phyloP scores from a whole-genome alignment of 2,888 invertebrate species.

The Epiblema foenella region DNA sequence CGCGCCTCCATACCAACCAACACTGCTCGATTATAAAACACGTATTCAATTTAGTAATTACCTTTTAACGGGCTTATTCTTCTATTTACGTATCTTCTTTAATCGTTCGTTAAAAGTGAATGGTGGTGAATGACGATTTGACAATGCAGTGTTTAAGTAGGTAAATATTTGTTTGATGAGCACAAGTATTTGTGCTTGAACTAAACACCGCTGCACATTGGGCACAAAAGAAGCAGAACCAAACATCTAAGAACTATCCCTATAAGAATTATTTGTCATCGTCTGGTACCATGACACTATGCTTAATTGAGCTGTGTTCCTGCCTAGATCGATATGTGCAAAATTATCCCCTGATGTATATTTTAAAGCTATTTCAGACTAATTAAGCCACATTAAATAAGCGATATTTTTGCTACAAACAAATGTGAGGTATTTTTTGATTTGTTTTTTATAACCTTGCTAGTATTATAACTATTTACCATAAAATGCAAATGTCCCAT shows the following conservation, averaged over 20 bases:
- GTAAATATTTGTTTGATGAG: too few species aligned
- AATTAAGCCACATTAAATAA: too few species aligned
- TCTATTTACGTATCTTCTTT: neutral
- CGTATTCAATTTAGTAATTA: constrained; percentile 23
- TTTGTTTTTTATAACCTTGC: neutral
- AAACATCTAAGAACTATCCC: too few species aligned
- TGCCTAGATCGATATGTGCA: too few species aligned
- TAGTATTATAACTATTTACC: neutral
- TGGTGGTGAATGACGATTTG: neutral
- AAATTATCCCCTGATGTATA: too few species aligned
- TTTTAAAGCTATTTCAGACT: neutral
- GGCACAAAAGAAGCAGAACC: too few species aligned
- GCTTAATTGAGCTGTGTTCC: too few species aligned
- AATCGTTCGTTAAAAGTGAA: neutral
- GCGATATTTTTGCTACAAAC: neutral
- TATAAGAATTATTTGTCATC: neutral
- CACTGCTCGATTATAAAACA: constrained; percentile 8
- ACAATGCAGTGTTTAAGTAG: neutral
- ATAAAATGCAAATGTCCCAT: neutral
- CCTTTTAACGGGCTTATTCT: constrained; percentile 17
- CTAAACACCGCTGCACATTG: too few species aligned
- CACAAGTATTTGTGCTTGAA: too few species aligned
- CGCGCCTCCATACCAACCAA: constrained; percentile 34
- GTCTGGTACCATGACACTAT: neutral
- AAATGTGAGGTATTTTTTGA: neutral